Conservation (phyloP, 2,888 invertebrate genomes). For the Stegana nigrithorax region DNA sequence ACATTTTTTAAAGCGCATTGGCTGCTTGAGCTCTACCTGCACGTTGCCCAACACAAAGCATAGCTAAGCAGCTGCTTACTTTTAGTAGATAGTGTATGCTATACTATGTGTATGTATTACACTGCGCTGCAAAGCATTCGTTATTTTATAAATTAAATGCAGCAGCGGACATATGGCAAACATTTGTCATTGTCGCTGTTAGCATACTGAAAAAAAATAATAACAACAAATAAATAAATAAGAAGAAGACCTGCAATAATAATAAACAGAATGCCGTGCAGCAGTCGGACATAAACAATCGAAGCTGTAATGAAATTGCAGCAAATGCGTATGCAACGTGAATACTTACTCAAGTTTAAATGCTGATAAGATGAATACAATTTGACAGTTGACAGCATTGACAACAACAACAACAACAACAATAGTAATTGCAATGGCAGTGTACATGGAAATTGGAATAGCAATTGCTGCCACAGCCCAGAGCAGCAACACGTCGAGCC, state of each 20-base stretch:
- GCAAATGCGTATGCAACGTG: background rate
- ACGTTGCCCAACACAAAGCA: too few species aligned
- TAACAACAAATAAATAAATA: too few species aligned
- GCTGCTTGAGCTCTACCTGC: too few species aligned
- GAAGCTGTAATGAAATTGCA: background rate
- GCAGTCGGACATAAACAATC: background rate
- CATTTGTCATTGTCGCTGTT: slow-evolving; percentile 2
- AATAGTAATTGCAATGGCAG: slow-evolving; percentile 4
- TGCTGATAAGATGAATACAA: slow-evolving; percentile 46
- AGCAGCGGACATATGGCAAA: background rate
- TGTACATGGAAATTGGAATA: too few species aligned
- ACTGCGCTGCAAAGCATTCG: too few species aligned
- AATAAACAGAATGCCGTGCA: background rate
- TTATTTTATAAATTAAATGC: too few species aligned
- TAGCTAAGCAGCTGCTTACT: too few species aligned
- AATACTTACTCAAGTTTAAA: slow-evolving; percentile 42
- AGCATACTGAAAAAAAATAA: background rate
- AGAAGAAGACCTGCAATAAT: too few species aligned
- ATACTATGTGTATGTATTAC: too few species aligned
- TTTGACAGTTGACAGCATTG: slow-evolving; percentile 42
- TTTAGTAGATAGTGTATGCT: too few species aligned
- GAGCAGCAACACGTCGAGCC: background rate
- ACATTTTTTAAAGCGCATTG: too few species aligned
- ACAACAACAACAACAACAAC: slow-evolving; percentile 21
- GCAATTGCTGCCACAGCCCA: background rate